These are phyloP conservation scores for Hystrix cristata DNA, from an alignment of 2,113 vertebrate species.

Conservation along the genomic window DNA sequence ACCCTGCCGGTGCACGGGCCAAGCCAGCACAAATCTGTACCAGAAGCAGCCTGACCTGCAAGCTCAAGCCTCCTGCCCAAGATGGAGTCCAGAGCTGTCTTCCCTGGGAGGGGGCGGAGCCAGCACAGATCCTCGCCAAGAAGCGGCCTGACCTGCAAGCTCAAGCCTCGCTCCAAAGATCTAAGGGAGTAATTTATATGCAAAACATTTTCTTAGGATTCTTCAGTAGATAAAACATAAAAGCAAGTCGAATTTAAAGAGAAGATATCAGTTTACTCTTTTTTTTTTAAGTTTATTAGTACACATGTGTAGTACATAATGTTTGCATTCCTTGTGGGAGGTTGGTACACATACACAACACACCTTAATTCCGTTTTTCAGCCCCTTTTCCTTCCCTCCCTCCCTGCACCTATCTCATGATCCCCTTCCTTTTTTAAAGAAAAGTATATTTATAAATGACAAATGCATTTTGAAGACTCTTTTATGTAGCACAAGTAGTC, in stretches of 20 bases:
- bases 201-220: not conserved
- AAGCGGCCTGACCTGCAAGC: no score
- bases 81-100: no score
- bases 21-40: no score
- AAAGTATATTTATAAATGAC: slow-evolving; percentile 18
- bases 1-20: no score
- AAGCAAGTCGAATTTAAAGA: slow-evolving; percentile 48
- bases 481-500: not conserved
- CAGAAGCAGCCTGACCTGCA: no score
- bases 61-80: no score
- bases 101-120: no score
- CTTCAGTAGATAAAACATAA: slow-evolving; percentile 33
- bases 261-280: not conserved
- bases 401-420: not conserved
- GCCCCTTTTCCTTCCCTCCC: not conserved
- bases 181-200: not conserved
- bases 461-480: not conserved
- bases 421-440: not conserved
- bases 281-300: not conserved
- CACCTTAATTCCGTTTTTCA: not conserved
- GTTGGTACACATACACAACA: not conserved
- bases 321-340: not conserved
- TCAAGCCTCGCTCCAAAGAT: no score
- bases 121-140: no score
- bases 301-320: not conserved